A percentile compares a stretch with the other conserved stretches of the same genome.
phyloP scores from a whole-genome alignment of 2,888 invertebrate genomes.

The Lumbricus terrestris region DNA sequence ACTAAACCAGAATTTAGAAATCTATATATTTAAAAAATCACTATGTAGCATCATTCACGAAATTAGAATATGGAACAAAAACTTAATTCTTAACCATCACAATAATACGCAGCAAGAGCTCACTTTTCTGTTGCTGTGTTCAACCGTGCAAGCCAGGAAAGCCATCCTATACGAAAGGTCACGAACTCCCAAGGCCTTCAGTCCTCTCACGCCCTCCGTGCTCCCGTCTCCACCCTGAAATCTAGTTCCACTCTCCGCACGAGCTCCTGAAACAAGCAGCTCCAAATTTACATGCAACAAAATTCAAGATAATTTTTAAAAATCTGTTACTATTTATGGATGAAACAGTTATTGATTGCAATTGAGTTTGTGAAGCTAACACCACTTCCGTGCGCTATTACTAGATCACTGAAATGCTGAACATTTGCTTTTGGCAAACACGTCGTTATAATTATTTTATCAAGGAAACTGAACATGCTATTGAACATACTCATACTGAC shows the following conservation, averaged over 20 bases:
- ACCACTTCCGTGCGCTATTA: not conserved
- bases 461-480: too few relatives aligned
- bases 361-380: not conserved
- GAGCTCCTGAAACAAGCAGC: constrained; percentile 65
- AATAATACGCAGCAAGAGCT: constrained; percentile 26
- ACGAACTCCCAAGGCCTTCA: constrained; percentile 81
- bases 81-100: constrained; percentile 1
- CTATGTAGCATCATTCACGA: not conserved
- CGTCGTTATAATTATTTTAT: too few relatives aligned
- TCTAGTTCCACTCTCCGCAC: constrained; percentile 71
- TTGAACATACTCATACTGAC: too few relatives aligned
- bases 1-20: not conserved
- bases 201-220: constrained; percentile 76
- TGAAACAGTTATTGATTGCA: not conserved
- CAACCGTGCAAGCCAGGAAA: constrained; percentile 89
- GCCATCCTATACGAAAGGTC: constrained; percentile 85
- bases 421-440: too few relatives aligned
- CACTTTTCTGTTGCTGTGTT: constrained; percentile 75
- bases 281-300: not conserved
- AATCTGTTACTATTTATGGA: not conserved
- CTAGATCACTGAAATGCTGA: not conserved
- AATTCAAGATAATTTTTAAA: not conserved
- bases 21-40: not conserved
- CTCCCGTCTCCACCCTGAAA: constrained; percentile 64
- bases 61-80: not conserved